Base-by-base conservation (phyloP, 2,888 invertebrate species). In the Syrphus vitripennis region DNA sequence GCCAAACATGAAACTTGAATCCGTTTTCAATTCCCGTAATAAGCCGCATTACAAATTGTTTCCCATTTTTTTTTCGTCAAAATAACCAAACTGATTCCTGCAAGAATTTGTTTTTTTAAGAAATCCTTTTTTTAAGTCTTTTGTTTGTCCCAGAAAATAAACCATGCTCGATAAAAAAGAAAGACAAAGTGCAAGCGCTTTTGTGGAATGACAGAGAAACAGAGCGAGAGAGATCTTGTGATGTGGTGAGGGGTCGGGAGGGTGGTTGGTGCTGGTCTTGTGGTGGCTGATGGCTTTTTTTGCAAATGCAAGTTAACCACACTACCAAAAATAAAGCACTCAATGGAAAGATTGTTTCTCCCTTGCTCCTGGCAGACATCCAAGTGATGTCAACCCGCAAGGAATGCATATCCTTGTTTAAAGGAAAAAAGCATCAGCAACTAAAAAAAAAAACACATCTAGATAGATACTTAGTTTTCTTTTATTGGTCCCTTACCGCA, bases 11-110 rank as follows among this genome's bases (percentile, higher is more conserved):
- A 82, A 82, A 82, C 72, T 82, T 72, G 82, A 86, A 86, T 82
- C 74, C 82, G 82, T 70, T 86, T 86, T 86, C 82, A 86, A 86
- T 78, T 82, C 82, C 69, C 82, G 42, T 82, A 86, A 86, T 86
- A 86, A 86, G 82, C 86, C 82, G 86, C 86, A 86, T 86, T 77
- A 86, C 82, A 86, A 86, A 86, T 86, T 86, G 86, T 86, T 86
- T 86, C 77, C 74, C 50, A 74, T 63, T 86, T 82, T 76, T 70
- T 48, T 21, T 29, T 31, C 2, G 3, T n/a, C n/a, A 34, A 29
- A 74, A 78, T 78, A 82, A 74, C 76, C 67, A 86, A 70, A 19
- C 71, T 31, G 76, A 82, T 76, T 84, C 26, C 76, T 57, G 76
- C 59, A 61, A 42, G 61, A 21, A 1, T 67, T 65, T 42, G 19